phyloP scores from a whole-genome alignment of 1,140 invertebrate genomes.

The Zaprionus camerounensis region DNA sequence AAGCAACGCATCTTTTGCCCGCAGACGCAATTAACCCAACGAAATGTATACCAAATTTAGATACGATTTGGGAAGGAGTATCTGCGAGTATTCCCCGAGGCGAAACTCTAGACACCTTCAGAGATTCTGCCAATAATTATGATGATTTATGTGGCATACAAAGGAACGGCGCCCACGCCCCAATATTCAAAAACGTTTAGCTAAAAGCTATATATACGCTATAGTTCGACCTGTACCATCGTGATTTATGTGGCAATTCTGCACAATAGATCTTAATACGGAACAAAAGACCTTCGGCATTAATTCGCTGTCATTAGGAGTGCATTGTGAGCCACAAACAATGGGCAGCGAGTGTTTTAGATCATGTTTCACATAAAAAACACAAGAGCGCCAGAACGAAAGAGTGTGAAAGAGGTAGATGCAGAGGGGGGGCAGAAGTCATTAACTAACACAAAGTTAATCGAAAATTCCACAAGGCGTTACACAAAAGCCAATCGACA shows the following conservation, averaged over 20 bases:
- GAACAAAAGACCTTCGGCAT: constrained; percentile 66
- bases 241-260: constrained; percentile 70
- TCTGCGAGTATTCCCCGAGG: background rate
- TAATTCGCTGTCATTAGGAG: constrained; percentile 71
- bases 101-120: constrained; percentile 58
- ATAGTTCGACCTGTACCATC: constrained; percentile 37
- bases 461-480: constrained; percentile 37
- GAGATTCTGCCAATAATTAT: constrained; percentile 61
- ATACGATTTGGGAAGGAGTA: background rate
- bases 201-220: constrained; percentile 61
- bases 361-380: constrained; percentile 52
- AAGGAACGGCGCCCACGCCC: constrained; percentile 59
- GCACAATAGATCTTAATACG: constrained; percentile 56
- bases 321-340: constrained; percentile 65
- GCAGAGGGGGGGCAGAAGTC: background rate
- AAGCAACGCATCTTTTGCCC: background rate
- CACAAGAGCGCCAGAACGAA: background rate
- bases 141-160: constrained; percentile 65
- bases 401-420: too few species aligned
- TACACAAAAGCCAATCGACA: constrained; percentile 39
- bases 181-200: constrained; percentile 59
- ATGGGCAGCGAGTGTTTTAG: constrained; percentile 49
- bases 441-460: constrained; percentile 33
- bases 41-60: background rate
- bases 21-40: background rate